Base-by-base conservation (phyloP, 2,888 invertebrate genomes). In the Mallateleia sp. region DNA sequence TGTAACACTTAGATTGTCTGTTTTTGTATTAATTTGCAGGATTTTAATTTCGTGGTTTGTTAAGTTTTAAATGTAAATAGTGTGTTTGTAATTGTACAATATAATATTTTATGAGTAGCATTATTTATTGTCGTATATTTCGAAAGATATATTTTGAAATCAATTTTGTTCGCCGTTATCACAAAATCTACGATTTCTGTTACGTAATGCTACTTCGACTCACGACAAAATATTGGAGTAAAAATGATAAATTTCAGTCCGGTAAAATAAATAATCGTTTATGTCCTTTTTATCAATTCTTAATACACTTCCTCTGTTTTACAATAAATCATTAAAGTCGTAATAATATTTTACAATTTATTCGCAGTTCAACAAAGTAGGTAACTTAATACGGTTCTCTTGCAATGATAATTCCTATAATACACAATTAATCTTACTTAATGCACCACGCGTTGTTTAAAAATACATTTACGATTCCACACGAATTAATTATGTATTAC, bases 401-500 rank as follows among this genome's bases (percentile, higher is more conserved):
- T 22, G 54, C 52, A 66, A 66, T 66, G 24, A 45, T 66, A 60
- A 78, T 67, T 78, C 67, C 34, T 38, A 38, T 67, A 67, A 58
- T 56, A 58, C 8, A 58, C 60, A 42, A 81, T 81, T 67, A 81
- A 81, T 74, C 74, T 74, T 58, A 20, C 32, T 81, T 58, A 81
- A 81, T 58, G 66, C 15, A 34, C n/a, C 25, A 28, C 32, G 24
- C 32, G 71, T 60, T 32, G 58, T 66, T 47, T 50, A 66, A 81
- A 71, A 66, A 81, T 66, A 28, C 81, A 58, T 72, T 66, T 66
- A 66, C 20, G 52, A 67, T 66, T 74, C 66, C 8, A n/a, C 32
- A 62, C 66, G 74, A 74, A 81, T 81, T 66, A 66, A 74, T 50
- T 74, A 66, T 58, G 50, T 34, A 80, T 80, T 67, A 50, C 58